These are phyloP conservation scores for Bos taurus DNA, from an alignment of 2,113 vertebrate species.

Conservation along the genomic window ARS-UCD2.0 NC_037334.1:31658001-31658500, in stretches of 20 bases:
- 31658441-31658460: background rate
- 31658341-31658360: background rate
- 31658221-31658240: background rate
- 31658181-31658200: slow-evolving; percentile 5
- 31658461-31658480: background rate
- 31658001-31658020: slow-evolving; percentile 67
- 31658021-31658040: slow-evolving; percentile 44
- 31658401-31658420: background rate
- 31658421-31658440: background rate
- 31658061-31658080: background rate
- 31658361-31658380: background rate
- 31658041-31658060: background rate
- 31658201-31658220: slow-evolving; percentile 46
- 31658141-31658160: background rate
- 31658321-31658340: background rate
- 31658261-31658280: background rate
- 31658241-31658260: background rate
- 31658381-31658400: background rate
- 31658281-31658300: background rate
- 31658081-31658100: background rate
- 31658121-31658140: background rate
- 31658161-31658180: background rate
- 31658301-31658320: background rate
- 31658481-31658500: background rate
- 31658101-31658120: background rate